Percentiles rank a stretch among this genome's conserved stretches.
phyloP scores from a whole-genome alignment of 2,888 invertebrate genomes.

The Tanytarsus gracilentus region DNA sequence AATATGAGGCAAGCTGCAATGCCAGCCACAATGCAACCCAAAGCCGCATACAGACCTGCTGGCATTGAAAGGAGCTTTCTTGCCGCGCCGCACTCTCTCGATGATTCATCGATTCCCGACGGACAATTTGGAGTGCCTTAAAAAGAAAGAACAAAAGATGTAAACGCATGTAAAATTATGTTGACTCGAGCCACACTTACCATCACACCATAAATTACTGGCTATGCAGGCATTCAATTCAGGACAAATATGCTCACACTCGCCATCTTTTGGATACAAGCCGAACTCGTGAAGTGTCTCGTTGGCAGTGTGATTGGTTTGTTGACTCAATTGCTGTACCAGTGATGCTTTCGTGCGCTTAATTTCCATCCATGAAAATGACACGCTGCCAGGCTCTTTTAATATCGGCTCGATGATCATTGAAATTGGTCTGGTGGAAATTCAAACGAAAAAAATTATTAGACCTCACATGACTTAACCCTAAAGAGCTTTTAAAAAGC shows the following conservation, averaged over 20 bases:
- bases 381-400: constrained; percentile 62
- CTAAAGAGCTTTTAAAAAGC: too few species aligned
- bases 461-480: neutral
- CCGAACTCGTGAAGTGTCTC: constrained; percentile 43
- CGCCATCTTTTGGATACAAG: constrained; percentile 44
- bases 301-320: constrained; percentile 38
- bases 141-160: constrained; percentile 4
- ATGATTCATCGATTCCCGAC: constrained; percentile 61
- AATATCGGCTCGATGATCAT: constrained; percentile 61
- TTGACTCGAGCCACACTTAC: constrained; percentile 41
- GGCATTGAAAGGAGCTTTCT: constrained; percentile 48
- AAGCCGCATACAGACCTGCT: constrained; percentile 47
- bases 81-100: constrained; percentile 54
- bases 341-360: constrained; percentile 54
- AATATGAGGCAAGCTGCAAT: constrained; percentile 50
- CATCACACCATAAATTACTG: constrained; percentile 65
- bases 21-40: constrained; percentile 51
- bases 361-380: constrained; percentile 71
- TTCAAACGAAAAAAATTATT: constrained; percentile 34
- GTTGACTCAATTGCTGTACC: constrained; percentile 49
- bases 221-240: constrained; percentile 71
- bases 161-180: constrained; percentile 29
- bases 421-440: constrained; percentile 47
- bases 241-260: constrained; percentile 57
- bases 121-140: constrained; percentile 51